A percentile compares a stretch with the other conserved stretches of the same genome.
Conservation (phyloP, 1,140 invertebrate species). For the Brachionus angularis region DNA sequence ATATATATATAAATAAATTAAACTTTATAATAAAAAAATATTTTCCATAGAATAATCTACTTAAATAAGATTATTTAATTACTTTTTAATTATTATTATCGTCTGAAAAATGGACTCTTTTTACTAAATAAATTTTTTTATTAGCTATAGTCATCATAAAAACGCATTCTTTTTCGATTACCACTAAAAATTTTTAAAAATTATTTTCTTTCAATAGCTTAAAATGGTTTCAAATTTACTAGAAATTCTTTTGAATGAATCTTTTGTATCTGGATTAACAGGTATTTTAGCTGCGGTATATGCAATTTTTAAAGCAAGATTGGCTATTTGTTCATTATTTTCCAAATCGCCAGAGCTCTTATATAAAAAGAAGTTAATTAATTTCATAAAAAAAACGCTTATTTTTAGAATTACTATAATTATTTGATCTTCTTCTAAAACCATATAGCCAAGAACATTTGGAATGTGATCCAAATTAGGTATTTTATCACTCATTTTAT, state of each 20-base stretch:
- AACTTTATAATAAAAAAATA: too few species aligned
- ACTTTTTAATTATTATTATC: neutral
- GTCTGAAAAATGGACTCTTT: neutral
- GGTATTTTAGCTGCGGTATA: constrained; percentile 42
- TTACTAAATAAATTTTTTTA: constrained; percentile 40
- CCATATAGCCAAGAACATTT: constrained; percentile 32
- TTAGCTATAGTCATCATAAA: constrained; percentile 42
- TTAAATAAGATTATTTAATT: too few species aligned
- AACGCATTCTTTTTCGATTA: constrained; percentile 18
- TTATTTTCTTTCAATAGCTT: too few species aligned
- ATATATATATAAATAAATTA: neutral
- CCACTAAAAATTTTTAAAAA: neutral
- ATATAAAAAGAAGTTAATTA: neutral
- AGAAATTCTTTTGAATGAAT: constrained; percentile 43
- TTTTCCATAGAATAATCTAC: too few species aligned
- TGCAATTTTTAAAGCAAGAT: constrained; percentile 15
- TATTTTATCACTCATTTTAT: constrained; percentile 27
- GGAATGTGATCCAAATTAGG: constrained; percentile 37
- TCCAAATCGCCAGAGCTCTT: constrained; percentile 41
- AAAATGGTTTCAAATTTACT: constrained; percentile 3
- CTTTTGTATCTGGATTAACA: constrained; percentile 42
- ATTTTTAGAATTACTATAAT: neutral
- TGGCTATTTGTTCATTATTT: constrained; percentile 32
- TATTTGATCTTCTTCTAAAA: constrained; percentile 25
- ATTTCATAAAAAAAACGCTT: neutral